A percentile compares a stretch with the other conserved stretches of the same genome.
These are phyloP conservation scores for Metacarcinus magister DNA, from an alignment of 2,888 invertebrate species.

Conservation along the genomic window DNA sequence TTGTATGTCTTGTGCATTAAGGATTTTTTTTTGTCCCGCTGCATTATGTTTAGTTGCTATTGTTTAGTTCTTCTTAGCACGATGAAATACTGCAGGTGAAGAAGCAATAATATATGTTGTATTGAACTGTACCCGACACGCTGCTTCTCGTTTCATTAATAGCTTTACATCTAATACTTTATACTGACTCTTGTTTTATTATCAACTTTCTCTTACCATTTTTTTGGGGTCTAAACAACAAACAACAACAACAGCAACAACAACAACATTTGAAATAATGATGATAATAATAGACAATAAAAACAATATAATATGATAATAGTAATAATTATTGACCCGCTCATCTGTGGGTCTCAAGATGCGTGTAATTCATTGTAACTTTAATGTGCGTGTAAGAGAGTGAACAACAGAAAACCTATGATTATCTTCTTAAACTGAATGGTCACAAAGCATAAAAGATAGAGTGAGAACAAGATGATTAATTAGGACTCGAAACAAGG, in stretches of 20 bases:
- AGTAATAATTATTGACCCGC: background rate
- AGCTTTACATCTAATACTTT: background rate
- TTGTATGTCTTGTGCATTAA: background rate
- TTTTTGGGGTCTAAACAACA: background rate
- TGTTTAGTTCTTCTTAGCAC: background rate
- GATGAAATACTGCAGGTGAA: background rate
- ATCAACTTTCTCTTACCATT: background rate
- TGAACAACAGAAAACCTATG: background rate
- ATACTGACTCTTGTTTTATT: background rate
- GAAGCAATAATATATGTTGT: background rate
- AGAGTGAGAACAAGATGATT: background rate
- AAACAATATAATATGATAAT: background rate
- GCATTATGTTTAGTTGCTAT: background rate
- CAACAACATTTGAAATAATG: background rate
- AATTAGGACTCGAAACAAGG: background rate
- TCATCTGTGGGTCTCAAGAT: no score
- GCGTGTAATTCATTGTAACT: no score
- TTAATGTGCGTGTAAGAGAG: background rate
- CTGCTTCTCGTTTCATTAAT: slow-evolving; percentile 5
- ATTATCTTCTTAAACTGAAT: background rate
- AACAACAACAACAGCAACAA: background rate
- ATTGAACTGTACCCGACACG: background rate
- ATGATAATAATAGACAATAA: background rate
- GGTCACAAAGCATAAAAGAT: background rate
- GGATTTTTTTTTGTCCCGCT: background rate